phyloP scores from a whole-genome alignment of 2,888 invertebrate genomes.

The Eupithecia pulchellata region DNA sequence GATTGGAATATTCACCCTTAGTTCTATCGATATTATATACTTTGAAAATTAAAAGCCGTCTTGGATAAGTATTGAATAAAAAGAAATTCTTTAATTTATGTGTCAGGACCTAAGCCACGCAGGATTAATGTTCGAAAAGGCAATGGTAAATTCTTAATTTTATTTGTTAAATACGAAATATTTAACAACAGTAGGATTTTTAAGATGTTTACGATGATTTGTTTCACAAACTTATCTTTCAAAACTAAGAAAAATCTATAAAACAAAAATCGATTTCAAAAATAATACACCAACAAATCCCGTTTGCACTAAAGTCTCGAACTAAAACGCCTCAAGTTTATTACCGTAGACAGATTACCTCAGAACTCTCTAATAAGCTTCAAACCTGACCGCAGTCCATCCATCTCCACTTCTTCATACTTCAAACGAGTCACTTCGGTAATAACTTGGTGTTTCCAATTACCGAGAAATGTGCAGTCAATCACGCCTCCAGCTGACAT shows the following conservation, averaged over 20 bases:
- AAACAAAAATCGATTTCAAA: too few relatives aligned
- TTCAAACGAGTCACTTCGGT: constrained; percentile 55
- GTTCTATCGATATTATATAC: constrained; percentile 18
- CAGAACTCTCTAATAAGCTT: constrained; percentile 40
- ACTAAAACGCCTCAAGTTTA: constrained; percentile 22
- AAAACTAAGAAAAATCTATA: neutral
- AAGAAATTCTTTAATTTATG: neutral
- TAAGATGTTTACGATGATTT: neutral
- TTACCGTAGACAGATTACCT: constrained; percentile 36
- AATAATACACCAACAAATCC: constrained; percentile 1
- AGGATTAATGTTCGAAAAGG: neutral
- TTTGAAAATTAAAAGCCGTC: neutral
- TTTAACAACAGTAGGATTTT: neutral
- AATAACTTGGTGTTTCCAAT: constrained; percentile 69
- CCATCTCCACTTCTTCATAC: constrained; percentile 45
- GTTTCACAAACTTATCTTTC: neutral
- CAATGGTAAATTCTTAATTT: neutral
- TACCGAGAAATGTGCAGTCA: constrained; percentile 69
- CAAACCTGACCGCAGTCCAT: constrained; percentile 38
- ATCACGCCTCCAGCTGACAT: constrained; percentile 62
- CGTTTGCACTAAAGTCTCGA: constrained; percentile 1
- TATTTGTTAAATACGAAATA: neutral
- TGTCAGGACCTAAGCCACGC: neutral
- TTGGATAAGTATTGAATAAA: neutral
- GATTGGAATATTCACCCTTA: constrained; percentile 22